A percentile compares a stretch with the other conserved stretches of the same genome.
Evolutionary conservation across 1,140 invertebrate genomes (phyloP).

Genomic region (Psix sp.): DNA sequence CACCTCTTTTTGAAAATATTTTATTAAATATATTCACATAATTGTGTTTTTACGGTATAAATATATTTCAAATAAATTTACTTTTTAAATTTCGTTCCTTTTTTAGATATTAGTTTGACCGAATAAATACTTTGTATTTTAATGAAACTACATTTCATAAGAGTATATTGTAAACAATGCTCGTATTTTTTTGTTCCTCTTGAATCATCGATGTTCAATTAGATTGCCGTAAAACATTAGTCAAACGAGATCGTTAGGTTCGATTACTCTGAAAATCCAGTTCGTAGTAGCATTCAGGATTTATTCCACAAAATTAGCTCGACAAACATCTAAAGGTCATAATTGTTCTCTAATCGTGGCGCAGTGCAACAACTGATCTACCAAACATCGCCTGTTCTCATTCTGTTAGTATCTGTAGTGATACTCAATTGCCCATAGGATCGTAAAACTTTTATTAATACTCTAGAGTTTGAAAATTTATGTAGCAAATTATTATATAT

Average conservation of each 20-base stretch:
- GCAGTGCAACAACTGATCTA: constrained; percentile 52
- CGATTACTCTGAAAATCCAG: constrained; percentile 38
- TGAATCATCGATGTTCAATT: constrained; percentile 46
- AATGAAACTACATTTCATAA: too few relatives aligned
- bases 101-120: too few relatives aligned
- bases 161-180: constrained; percentile 1
- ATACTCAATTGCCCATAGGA: constrained; percentile 30
- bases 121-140: too few relatives aligned
- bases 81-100: too few relatives aligned
- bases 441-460: constrained; percentile 38
- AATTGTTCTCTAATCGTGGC: constrained; percentile 61
- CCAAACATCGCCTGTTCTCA: constrained; percentile 28
- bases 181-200: neutral
- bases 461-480: too few relatives aligned
- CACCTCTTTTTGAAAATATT: too few relatives aligned
- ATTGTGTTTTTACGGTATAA: too few relatives aligned
- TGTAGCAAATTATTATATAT: constrained; percentile 47
- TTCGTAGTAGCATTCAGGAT: constrained; percentile 40
- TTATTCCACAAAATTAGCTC: constrained; percentile 60
- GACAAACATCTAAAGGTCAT: constrained; percentile 55
- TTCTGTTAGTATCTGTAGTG: constrained; percentile 50
- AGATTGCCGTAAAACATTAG: constrained; percentile 56
- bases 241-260: constrained; percentile 28
- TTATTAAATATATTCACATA: too few relatives aligned
- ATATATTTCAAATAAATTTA: too few relatives aligned